These are phyloP conservation scores for Crax fasciolata DNA, from an alignment of 2,797 vertebrate genomes.

Conservation along the genomic window DNA sequence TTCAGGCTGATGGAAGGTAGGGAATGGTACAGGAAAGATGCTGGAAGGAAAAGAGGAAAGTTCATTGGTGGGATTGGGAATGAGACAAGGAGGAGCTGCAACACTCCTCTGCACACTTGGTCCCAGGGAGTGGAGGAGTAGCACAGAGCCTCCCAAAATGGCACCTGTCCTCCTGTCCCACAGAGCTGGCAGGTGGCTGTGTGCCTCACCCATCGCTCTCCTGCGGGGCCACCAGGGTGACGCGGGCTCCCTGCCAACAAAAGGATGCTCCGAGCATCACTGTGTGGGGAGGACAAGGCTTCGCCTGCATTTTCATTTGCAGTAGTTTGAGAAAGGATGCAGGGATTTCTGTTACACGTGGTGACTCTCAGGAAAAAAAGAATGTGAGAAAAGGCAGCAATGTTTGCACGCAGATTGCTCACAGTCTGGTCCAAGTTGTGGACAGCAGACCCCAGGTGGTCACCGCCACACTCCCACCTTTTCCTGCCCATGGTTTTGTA, in stretches of 20 bases:
- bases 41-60: not conserved
- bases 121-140: not conserved
- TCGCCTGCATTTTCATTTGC: not conserved
- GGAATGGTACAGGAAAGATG: not conserved
- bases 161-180: not conserved
- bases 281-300: not conserved
- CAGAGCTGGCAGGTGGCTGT: not conserved
- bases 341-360: not conserved
- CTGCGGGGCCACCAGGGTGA: too few relatives aligned
- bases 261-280: not conserved
- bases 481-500: not conserved
- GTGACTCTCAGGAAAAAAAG: not conserved
- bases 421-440: not conserved
- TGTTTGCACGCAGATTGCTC: not conserved
- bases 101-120: not conserved
- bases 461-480: not conserved
- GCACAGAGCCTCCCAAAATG: not conserved
- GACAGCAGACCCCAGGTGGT: accelerated
- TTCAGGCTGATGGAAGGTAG: not conserved
- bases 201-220: not conserved
- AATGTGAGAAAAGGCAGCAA: not conserved
- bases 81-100: not conserved
- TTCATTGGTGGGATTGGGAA: not conserved
- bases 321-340: not conserved
- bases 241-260: not conserved